phyloP scores from a whole-genome alignment of 2,888 invertebrate genomes.

The Mesorhabditis sp. region DNA sequence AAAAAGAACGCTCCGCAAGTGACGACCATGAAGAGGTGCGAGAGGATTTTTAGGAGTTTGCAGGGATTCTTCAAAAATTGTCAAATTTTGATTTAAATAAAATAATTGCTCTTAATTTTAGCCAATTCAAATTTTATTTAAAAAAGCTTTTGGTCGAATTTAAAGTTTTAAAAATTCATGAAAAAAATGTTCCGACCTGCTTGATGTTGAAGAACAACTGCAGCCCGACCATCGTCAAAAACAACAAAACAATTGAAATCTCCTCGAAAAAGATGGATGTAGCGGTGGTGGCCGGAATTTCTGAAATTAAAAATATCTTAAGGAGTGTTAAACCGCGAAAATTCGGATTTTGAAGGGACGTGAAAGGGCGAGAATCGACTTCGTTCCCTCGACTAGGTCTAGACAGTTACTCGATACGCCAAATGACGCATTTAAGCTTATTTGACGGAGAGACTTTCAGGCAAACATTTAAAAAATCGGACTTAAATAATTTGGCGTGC shows the following conservation, averaged over 20 bases:
- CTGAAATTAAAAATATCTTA: background rate
- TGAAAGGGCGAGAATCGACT: background rate
- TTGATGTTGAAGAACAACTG: background rate
- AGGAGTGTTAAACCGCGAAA: background rate
- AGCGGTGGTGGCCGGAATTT: background rate
- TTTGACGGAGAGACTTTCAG: no score
- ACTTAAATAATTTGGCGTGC: background rate
- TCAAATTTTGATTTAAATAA: no score
- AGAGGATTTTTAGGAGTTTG: background rate
- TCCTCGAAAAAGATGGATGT: conserved; percentile 1
- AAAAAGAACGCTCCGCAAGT: background rate
- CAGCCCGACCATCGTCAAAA: background rate
- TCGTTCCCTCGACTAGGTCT: no score
- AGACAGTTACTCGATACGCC: no score
- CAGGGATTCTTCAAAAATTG: background rate
- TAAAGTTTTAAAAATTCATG: background rate
- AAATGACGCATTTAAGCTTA: no score
- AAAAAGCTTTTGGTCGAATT: no score
- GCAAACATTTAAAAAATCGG: no score
- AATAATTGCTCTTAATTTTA: no score
- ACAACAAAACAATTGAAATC: background rate
- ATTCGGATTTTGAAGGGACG: background rate
- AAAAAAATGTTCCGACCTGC: background rate
- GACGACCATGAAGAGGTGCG: background rate
- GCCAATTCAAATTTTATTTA: no score